A percentile compares a stretch with the other conserved stretches of the same genome.
These are phyloP conservation scores for Smithornis capensis DNA, from an alignment of 2,113 vertebrate genomes.

Conservation along the genomic window DNA sequence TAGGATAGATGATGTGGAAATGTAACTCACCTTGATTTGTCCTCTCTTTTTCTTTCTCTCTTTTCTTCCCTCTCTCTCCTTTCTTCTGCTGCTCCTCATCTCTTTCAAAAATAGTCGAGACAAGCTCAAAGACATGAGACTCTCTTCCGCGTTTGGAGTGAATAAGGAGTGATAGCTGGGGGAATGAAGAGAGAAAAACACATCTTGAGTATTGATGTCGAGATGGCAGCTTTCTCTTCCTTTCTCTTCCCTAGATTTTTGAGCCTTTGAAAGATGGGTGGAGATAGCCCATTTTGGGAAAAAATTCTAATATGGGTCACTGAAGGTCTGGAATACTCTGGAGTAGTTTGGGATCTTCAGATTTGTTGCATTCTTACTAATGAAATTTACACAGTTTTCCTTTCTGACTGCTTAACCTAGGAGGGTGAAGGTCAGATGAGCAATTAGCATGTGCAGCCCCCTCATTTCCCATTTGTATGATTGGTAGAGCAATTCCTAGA, in stretches of 20 bases:
- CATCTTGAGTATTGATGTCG: conserved; percentile 51
- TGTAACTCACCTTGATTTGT: conserved; percentile 82
- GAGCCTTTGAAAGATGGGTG: conserved; percentile 64
- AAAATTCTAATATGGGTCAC: neutral
- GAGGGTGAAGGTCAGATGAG: neutral
- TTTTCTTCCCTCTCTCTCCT: neutral
- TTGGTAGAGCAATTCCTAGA: neutral
- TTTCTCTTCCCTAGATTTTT: neutral
- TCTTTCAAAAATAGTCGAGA: conserved; percentile 76
- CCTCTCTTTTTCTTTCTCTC: conserved; percentile 44
- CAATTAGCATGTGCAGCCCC: neutral
- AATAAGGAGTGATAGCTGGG: conserved; percentile 56
- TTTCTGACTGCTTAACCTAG: neutral
- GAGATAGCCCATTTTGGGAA: neutral
- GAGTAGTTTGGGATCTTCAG: neutral
- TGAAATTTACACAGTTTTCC: neutral
- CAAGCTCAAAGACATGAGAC: conserved; percentile 75
- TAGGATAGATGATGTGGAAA: conserved; percentile 82
- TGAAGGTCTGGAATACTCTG: neutral
- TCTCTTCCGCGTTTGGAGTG: conserved; percentile 43
- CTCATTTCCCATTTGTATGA: neutral
- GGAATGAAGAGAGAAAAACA: neutral
- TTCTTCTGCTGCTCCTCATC: conserved; percentile 47
- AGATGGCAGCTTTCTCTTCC: neutral
- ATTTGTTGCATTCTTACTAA: neutral